Evolutionary conservation across 2,888 invertebrate species (phyloP).

Genomic region (Chalcis sispes): DNA sequence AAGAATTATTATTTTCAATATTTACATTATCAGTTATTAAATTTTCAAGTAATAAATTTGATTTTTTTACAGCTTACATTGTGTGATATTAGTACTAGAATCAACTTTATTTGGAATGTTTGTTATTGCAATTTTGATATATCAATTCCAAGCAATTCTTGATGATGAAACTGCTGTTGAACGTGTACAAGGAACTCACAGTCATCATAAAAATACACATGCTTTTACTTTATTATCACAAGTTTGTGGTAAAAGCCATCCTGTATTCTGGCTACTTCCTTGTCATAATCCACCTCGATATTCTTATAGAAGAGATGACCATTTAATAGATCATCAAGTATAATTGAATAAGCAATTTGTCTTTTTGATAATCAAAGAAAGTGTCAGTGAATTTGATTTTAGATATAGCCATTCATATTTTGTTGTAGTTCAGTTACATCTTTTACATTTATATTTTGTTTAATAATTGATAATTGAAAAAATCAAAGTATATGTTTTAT

Average conservation of each 20-base stretch:
- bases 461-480: constrained; percentile 1
- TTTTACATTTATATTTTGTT: background rate
- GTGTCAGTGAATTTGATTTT: no score
- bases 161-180: constrained; percentile 91
- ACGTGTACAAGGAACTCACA: constrained; percentile 83
- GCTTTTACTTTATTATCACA: constrained; percentile 83
- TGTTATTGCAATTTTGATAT: constrained; percentile 90
- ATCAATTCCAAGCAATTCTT: constrained; percentile 90
- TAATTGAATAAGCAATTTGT: constrained; percentile 63
- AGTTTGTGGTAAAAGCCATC: constrained; percentile 87
- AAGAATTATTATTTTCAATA: background rate
- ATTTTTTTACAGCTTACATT: constrained; percentile 82
- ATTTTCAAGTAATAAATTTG: background rate
- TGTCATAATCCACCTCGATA: constrained; percentile 77
- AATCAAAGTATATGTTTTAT: no score
- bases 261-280: constrained; percentile 84
- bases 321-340: constrained; percentile 72
- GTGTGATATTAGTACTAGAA: constrained; percentile 88
- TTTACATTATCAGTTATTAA: no score
- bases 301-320: constrained; percentile 71
- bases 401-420: no score
- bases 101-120: constrained; percentile 91
- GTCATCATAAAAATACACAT: constrained; percentile 80
- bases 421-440: no score
- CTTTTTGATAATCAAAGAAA: constrained; percentile 5